phyloP scores from a whole-genome alignment of 2,888 invertebrate genomes.

The Hyles lineata region DNA sequence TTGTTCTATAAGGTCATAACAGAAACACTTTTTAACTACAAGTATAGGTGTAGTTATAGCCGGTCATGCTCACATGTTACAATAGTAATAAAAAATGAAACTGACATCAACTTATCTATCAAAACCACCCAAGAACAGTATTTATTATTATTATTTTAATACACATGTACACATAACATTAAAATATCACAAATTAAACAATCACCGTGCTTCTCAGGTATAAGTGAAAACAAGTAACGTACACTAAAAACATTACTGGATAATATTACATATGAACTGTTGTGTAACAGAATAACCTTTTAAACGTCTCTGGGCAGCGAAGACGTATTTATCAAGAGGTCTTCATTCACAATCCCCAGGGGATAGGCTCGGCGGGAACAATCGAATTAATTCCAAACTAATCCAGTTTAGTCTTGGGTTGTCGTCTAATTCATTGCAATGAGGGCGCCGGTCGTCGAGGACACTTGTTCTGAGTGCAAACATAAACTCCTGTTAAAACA shows the following conservation, averaged over 20 bases:
- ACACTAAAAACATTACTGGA: too few species aligned
- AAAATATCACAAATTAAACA: too few species aligned
- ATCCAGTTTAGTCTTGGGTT: constrained; percentile 40
- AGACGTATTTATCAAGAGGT: constrained; percentile 26
- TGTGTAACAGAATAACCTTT: constrained; percentile 16
- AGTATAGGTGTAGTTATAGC: too few species aligned
- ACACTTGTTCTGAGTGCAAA: constrained; percentile 12
- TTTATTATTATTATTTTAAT: too few species aligned
- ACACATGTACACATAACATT: too few species aligned
- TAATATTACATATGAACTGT: neutral
- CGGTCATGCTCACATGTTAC: neutral
- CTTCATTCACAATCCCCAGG: constrained; percentile 17
- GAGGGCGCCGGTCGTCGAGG: constrained; percentile 24
- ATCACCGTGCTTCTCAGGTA: too few species aligned
- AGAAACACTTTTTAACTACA: too few species aligned
- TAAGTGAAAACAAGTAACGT: too few species aligned
- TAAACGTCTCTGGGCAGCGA: constrained; percentile 16
- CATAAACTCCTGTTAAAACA: constrained; percentile 23
- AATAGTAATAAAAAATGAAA: too few species aligned
- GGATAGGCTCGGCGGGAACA: constrained; percentile 29
- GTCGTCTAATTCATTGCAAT: constrained; percentile 30
- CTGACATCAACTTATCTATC: too few species aligned
- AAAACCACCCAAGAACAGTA: too few species aligned
- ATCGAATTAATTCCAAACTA: constrained; percentile 45
- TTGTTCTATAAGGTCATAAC: too few species aligned